These are phyloP conservation scores for Diadophis punctatus DNA, from an alignment of 2,113 vertebrate species.

Conservation along the genomic window DNA sequence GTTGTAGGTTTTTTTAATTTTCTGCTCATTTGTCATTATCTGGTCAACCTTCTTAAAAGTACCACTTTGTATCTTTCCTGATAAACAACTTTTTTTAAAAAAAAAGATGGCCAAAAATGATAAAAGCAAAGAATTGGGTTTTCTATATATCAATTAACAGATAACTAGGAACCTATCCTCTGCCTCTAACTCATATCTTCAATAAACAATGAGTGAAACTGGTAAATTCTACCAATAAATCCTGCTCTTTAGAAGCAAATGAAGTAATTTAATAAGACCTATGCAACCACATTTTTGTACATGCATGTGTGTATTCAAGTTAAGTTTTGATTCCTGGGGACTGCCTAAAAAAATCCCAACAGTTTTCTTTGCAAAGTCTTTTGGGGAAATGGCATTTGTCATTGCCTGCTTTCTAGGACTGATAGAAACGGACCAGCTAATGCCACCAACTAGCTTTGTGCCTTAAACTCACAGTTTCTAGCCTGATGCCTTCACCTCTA, in stretches of 20 bases:
- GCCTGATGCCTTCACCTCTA: background rate
- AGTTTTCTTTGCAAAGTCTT: background rate
- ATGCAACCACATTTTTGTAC: constrained; percentile 61
- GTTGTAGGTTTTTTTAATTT: background rate
- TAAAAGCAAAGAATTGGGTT: constrained; percentile 20
- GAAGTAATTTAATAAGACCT: constrained; percentile 76
- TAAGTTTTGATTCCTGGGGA: background rate
- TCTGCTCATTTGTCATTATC: background rate
- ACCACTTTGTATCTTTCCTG: background rate
- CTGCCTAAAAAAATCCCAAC: background rate
- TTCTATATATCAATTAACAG: constrained; percentile 45
- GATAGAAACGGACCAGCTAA: background rate
- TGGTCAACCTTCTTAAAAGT: background rate
- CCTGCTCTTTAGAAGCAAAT: constrained; percentile 60
- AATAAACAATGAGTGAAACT: constrained; percentile 35
- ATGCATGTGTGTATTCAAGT: background rate
- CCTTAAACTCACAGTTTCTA: background rate
- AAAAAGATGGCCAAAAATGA: background rate
- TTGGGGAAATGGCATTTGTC: background rate
- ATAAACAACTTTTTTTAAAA: constrained; percentile 7
- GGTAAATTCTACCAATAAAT: constrained; percentile 58
- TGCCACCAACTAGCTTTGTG: background rate
- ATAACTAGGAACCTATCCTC: constrained; percentile 36
- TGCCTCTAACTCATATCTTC: constrained; percentile 43
- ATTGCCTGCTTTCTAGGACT: background rate